Evolutionary conservation across 2,888 invertebrate species (phyloP).

Genomic region (Hyppa rectilinea): DNA sequence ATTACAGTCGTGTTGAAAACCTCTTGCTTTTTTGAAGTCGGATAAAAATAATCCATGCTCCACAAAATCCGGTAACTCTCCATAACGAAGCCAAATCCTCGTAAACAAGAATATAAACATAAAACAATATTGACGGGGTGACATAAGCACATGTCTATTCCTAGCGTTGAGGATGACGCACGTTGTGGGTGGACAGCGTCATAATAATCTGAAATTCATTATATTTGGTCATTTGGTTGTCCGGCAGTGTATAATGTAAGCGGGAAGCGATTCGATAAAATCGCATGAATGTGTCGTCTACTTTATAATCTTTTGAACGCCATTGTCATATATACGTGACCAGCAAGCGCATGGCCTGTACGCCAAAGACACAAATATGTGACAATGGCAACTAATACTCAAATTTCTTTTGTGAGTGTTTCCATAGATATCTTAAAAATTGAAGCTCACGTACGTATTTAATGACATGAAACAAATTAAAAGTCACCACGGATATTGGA

Average conservation of each 20-base stretch:
- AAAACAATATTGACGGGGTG: constrained; percentile 37
- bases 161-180: constrained; percentile 47
- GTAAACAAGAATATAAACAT: constrained; percentile 12
- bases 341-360: no score
- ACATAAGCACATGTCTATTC: constrained; percentile 47
- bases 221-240: constrained; percentile 41
- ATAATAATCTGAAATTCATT: constrained; percentile 51
- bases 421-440: no score
- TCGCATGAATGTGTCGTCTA: neutral
- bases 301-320: no score
- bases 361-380: no score
- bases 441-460: no score
- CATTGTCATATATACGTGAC: no score
- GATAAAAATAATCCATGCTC: neutral
- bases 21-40: neutral
- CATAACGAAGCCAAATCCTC: neutral
- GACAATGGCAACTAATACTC: no score
- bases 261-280: neutral
- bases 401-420: no score
- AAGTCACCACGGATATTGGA: no score
- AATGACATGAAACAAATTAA: no score
- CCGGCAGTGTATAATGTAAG: neutral
- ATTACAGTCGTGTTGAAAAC: no score
- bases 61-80: neutral
- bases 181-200: constrained; percentile 16